A percentile compares a stretch with the other conserved stretches of the same genome.
phyloP scores from a whole-genome alignment of 1,140 invertebrate genomes.

The Anoplolepis gracilipes region DNA sequence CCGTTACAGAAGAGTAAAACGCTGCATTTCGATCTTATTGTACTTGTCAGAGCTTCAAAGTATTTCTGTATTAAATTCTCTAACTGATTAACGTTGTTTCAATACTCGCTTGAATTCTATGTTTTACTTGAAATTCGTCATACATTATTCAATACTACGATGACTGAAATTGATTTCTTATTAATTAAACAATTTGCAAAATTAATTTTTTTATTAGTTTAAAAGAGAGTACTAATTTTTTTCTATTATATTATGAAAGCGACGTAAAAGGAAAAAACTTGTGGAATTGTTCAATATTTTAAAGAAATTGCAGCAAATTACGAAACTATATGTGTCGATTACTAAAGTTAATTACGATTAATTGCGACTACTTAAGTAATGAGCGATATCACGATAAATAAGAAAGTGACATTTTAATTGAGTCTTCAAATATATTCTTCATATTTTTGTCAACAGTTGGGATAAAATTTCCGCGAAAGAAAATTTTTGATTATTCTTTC shows the following conservation, averaged over 20 bases:
- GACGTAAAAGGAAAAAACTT: not conserved
- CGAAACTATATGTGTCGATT: not conserved
- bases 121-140: not conserved
- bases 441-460: not conserved
- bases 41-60: not conserved
- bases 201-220: not conserved
- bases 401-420: not conserved
- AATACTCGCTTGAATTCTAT: not conserved
- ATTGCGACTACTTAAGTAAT: not conserved
- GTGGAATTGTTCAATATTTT: not conserved
- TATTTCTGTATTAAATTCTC: not conserved
- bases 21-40: not conserved
- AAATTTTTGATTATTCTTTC: not conserved
- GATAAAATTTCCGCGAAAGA: not conserved
- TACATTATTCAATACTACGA: not conserved
- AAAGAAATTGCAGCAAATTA: not conserved
- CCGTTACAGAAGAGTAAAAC: not conserved
- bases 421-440: not conserved
- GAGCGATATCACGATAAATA: not conserved
- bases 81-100: not conserved
- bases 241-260: not conserved
- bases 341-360: not conserved
- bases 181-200: not conserved
- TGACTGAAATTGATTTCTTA: not conserved
- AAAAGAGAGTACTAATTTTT: not conserved